A percentile compares a stretch with the other conserved stretches of the same genome.
Conservation (phyloP, 2,113 vertebrate genomes). For the Passerina amoena region DNA sequence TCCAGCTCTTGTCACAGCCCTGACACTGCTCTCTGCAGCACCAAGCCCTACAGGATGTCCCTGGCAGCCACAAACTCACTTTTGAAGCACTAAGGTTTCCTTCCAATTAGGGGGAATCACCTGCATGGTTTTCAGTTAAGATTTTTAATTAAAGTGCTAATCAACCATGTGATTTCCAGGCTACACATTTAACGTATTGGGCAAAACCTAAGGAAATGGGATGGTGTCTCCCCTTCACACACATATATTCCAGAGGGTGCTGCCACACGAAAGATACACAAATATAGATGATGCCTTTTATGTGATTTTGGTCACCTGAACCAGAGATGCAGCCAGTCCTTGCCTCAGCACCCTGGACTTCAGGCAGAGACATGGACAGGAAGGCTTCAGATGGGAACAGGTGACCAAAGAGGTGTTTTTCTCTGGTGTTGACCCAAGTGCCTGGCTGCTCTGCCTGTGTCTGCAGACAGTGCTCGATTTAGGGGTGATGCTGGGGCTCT, state of each 20-base stretch:
- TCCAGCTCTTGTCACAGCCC: not conserved
- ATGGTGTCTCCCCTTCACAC: not conserved
- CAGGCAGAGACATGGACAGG: not conserved
- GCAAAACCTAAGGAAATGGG: not conserved
- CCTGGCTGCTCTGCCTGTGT: not conserved
- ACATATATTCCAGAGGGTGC: fast-evolving
- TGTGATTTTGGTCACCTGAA: not conserved
- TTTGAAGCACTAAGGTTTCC: not conserved
- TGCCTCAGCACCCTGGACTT: fast-evolving
- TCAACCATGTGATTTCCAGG: not conserved
- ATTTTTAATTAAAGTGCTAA: not conserved
- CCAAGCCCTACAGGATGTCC: fast-evolving
- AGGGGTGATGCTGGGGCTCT: not conserved
- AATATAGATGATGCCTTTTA: not conserved
- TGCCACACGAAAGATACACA: not conserved
- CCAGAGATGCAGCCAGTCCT: not conserved
- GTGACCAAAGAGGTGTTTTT: not conserved
- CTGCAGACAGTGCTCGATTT: not conserved
- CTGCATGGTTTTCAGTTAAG: not conserved
- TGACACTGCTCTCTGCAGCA: not conserved
- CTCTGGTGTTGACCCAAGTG: not conserved
- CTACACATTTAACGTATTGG: not conserved
- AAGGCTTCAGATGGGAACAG: not conserved
- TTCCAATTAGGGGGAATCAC: not conserved
- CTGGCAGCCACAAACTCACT: not conserved